Percentiles rank a stretch among this genome's conserved stretches.
Evolutionary conservation across 2,113 vertebrate genomes (phyloP).

Genomic region (Hypomesus transpacificus): DNA sequence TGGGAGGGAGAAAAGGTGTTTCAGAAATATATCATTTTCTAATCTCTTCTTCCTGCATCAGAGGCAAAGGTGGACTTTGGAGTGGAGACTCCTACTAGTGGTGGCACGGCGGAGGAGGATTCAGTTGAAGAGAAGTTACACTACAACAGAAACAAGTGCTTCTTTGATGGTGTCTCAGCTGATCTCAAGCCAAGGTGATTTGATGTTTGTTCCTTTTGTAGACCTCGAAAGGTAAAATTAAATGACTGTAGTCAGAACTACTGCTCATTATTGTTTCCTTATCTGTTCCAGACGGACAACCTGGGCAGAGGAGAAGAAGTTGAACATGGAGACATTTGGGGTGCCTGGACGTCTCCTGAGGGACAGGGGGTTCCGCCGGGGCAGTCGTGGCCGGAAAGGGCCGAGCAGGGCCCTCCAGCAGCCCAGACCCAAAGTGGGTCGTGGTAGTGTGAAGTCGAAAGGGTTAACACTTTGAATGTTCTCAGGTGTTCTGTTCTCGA

Average conservation of each 20-base stretch:
- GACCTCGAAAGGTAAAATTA: background rate
- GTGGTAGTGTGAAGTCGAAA: constrained; percentile 71
- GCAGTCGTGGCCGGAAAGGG: constrained; percentile 80
- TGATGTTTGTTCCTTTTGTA: background rate
- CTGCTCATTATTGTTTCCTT: background rate
- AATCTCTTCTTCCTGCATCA: constrained; percentile 24
- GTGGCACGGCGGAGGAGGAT: constrained; percentile 72
- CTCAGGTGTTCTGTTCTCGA: background rate
- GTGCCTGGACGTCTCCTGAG: constrained; percentile 88
- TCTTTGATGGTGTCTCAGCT: constrained; percentile 96
- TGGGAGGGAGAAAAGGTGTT: no score
- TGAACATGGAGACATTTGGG: constrained; percentile 95
- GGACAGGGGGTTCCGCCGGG: constrained; percentile 84
- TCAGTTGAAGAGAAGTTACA: constrained; percentile 83
- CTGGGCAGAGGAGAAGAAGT: constrained; percentile 94
- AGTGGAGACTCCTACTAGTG: constrained; percentile 68
- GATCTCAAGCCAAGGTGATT: constrained; percentile 87
- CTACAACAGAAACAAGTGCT: constrained; percentile 94
- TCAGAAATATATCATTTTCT: no score
- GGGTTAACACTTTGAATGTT: background rate
- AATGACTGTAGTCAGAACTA: background rate
- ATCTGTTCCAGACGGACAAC: constrained; percentile 82
- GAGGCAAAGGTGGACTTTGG: constrained; percentile 76
- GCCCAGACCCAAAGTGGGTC: constrained; percentile 79
- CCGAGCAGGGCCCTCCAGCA: constrained; percentile 68